These are phyloP conservation scores for Perdita meconis DNA, from an alignment of 2,888 invertebrate species.

Conservation along the genomic window DNA sequence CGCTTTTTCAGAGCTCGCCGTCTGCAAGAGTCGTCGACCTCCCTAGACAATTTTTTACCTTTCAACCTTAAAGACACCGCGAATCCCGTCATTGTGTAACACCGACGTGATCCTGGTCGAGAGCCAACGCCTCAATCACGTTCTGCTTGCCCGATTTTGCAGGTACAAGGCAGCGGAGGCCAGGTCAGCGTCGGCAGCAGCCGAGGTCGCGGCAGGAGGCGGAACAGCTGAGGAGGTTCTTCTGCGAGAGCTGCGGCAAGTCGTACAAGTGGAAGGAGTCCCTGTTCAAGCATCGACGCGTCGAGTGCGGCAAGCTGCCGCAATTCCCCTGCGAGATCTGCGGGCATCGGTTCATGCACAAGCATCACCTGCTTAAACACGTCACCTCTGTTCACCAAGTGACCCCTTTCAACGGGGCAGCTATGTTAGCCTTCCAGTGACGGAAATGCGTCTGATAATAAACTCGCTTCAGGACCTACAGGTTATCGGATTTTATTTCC, in stretches of 20 bases:
- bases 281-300: constrained; percentile 77
- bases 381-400: constrained; percentile 69
- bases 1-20: neutral
- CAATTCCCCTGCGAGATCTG: constrained; percentile 81
- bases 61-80: neutral
- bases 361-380: constrained; percentile 83
- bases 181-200: neutral
- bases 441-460: neutral
- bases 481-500: neutral
- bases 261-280: constrained; percentile 80
- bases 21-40: neutral
- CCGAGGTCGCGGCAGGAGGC: neutral
- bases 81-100: neutral
- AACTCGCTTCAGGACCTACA: neutral
- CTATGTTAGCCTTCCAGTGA: constrained; percentile 25
- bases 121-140: neutral
- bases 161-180: constrained; percentile 20
- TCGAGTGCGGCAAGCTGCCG: constrained; percentile 80
- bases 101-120: neutral
- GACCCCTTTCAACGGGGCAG: neutral
- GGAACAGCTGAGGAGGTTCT: constrained; percentile 61
- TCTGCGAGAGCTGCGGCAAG: constrained; percentile 78
- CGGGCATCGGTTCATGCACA: constrained; percentile 84
- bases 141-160: constrained; percentile 48
- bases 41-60: neutral